Evolutionary conservation across 2,113 vertebrate species (phyloP).

Genomic region (Rhinoderma darwinii): DNA sequence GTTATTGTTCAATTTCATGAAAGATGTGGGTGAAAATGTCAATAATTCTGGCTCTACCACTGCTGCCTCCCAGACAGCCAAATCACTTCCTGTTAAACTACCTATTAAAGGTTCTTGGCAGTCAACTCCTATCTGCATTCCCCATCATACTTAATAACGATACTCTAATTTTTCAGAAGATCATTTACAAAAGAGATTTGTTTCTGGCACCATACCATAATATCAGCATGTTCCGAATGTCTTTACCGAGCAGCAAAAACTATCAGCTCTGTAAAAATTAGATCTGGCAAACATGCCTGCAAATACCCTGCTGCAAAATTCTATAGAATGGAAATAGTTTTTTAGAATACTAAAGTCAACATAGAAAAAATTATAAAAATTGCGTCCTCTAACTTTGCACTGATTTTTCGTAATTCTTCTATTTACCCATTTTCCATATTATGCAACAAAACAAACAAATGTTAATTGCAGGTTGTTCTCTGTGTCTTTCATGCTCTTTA

Average conservation of each 20-base stretch:
- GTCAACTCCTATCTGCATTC: not conserved
- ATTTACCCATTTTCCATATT: constrained; percentile 10
- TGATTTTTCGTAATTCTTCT: not conserved
- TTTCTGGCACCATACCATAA: not conserved
- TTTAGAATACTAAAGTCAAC: not conserved
- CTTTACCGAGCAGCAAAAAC: not conserved
- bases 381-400: not conserved
- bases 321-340: not conserved
- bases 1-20: not conserved
- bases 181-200: not conserved
- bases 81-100: not conserved
- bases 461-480: constrained; percentile 25
- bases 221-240: not conserved
- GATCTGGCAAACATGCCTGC: not conserved
- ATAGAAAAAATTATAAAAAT: not conserved
- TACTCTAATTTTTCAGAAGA: not conserved
- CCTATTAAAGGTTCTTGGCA: not conserved
- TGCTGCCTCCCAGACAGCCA: not conserved
- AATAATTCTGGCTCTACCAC: not conserved
- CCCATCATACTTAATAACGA: not conserved
- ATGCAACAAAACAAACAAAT: not conserved
- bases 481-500: not conserved
- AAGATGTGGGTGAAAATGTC: not conserved
- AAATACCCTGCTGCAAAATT: not conserved
- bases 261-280: not conserved